These are phyloP conservation scores for Leptothorax acervorum DNA, from an alignment of 2,888 invertebrate species.

Conservation along the genomic window DNA sequence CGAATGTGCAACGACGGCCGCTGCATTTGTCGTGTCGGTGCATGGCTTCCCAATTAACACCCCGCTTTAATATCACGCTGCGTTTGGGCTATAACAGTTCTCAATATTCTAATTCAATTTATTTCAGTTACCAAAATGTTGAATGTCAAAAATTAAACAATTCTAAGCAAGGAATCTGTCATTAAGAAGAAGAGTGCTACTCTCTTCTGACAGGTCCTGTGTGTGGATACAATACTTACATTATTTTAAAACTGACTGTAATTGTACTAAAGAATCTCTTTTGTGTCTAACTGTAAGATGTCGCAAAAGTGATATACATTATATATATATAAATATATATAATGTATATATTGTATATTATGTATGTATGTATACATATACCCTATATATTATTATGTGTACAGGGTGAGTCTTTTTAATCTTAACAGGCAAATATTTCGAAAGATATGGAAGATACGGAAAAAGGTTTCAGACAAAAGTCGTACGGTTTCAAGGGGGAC, in stretches of 20 bases:
- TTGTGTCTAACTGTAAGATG: background rate
- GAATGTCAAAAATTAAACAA: background rate
- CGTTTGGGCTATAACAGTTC: constrained; percentile 35
- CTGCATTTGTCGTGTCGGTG: constrained; percentile 34
- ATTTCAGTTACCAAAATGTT: background rate
- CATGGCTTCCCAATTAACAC: constrained; percentile 33
- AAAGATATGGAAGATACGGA: too few species aligned
- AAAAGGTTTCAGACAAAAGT: too few species aligned
- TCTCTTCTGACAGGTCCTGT: background rate
- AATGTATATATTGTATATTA: too few species aligned
- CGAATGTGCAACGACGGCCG: constrained; percentile 27
- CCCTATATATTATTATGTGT: too few species aligned
- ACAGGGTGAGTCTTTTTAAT: too few species aligned
- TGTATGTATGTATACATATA: too few species aligned
- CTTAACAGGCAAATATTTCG: too few species aligned
- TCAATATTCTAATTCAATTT: background rate
- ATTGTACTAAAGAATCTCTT: background rate
- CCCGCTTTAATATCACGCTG: background rate
- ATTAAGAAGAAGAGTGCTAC: background rate
- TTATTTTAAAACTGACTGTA: background rate
- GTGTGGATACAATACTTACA: background rate
- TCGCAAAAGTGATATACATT: background rate
- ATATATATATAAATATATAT: too few species aligned
- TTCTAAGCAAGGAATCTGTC: background rate
- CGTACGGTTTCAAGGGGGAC: too few species aligned